Base-by-base conservation (phyloP, 2,888 invertebrate genomes). In the Athalia cordata region DNA sequence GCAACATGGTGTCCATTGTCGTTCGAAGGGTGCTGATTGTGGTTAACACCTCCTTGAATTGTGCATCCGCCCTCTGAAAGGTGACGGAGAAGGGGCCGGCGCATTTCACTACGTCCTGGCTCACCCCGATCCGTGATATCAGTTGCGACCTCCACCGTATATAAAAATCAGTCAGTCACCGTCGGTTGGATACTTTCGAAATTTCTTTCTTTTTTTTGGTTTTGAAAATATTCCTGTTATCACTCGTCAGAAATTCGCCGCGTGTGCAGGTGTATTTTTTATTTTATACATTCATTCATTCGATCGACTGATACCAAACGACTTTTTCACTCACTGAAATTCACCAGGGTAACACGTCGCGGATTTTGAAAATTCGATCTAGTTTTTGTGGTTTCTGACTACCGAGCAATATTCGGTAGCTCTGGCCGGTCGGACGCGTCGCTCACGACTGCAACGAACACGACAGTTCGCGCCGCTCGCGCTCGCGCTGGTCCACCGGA, bases 41-140 rank as follows among this genome's bases (percentile, higher is more conserved):
- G 29, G 29, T 29, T 29, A 52, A 78, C 81, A 49, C 79, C 81
- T 45, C 81, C 80, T 72, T 86, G 82, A 80, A 83, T 81, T 15
- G 81, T 79, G 72, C 87, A 64, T 29, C 89, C 88, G 78, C 89
- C 89, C 82, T 89, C 89, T 67, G 89, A 89, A 70, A 89, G 84
- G 82, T 89, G 89, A 59, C 89, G 88, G 81, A 88, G 88, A 77
- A 89, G 80, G 74, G 89, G 89, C 77, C 89, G 88, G 81, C 89
- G 85, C 89, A 89, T 89, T 74, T 83, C 84, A 55, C 29, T 2
- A 29, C 74, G 65, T 52, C 68, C 52, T 52, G 68, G 50, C 55
- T 68, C 68, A 68, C 68, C 68, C 68, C 68, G 68, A 67, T 57
- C 59, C 67, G 49, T 64, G 13, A 62, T 65, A 50, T 74, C 68